Conservation (phyloP, 2,888 invertebrate genomes). For the Ctenicera cuprea region DNA sequence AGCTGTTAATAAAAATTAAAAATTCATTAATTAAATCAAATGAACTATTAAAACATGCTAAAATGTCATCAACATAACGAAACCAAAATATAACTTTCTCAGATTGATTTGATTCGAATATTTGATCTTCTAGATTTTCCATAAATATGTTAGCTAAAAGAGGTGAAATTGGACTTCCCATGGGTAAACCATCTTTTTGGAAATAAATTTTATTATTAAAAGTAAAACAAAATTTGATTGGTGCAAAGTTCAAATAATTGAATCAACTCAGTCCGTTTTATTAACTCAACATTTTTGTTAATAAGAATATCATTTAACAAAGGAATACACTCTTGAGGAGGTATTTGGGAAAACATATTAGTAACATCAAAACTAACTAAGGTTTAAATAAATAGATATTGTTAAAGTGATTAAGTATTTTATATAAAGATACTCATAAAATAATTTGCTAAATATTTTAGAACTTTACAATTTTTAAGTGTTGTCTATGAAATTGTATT, state of each 20-base stretch:
- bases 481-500: too few species aligned
- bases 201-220: background rate
- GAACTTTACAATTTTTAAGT: too few species aligned
- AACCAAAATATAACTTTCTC: background rate
- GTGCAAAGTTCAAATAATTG: background rate
- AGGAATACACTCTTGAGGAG: background rate
- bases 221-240: too few species aligned
- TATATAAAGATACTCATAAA: too few species aligned
- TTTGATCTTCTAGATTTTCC: background rate
- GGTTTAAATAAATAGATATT: too few species aligned
- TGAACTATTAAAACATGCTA: background rate
- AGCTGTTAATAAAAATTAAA: background rate
- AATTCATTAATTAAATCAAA: background rate
- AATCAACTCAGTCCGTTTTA: background rate
- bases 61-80: background rate
- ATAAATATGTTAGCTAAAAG: background rate
- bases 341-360: background rate
- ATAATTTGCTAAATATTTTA: too few species aligned
- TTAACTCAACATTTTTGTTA: background rate
- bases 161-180: too few species aligned
- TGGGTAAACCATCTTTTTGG: background rate
- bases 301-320: background rate
- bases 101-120: background rate
- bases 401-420: too few species aligned
- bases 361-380: slow-evolving; percentile 3